Conservation (phyloP, 2,888 invertebrate genomes). For the Coenonympha glycerion region DNA sequence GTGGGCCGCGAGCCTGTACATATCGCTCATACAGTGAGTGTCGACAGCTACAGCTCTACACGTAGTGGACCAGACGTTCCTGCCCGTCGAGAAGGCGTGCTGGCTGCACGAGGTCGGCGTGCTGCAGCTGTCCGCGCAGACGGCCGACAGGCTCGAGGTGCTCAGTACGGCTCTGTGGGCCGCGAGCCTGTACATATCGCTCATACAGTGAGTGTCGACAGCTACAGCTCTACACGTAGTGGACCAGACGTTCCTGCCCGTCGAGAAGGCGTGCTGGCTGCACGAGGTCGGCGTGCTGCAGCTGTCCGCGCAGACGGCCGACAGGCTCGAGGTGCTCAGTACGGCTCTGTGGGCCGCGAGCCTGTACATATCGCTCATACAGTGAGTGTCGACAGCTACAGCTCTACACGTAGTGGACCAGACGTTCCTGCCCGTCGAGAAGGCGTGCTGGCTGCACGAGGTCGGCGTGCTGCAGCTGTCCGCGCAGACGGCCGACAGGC, state of each 20-base stretch:
- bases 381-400: no score
- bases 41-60: background rate
- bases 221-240: no score
- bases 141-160: no score
- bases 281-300: no score
- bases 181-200: no score
- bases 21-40: slow-evolving; percentile 82
- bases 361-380: background rate
- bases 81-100: slow-evolving; percentile 89
- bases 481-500: no score
- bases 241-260: slow-evolving; percentile 86
- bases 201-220: no score
- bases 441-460: slow-evolving; percentile 89
- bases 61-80: slow-evolving; percentile 85
- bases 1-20: slow-evolving; percentile 85
- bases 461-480: slow-evolving; percentile 79
- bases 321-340: no score
- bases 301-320: no score
- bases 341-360: no score
- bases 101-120: slow-evolving; percentile 87
- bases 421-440: slow-evolving; percentile 88
- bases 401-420: slow-evolving; percentile 85
- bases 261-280: no score
- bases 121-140: slow-evolving; percentile 72
- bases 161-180: no score